Percentiles rank a stretch among this genome's conserved stretches.
phyloP scores from a whole-genome alignment of 2,888 invertebrate genomes.

The Polyploca ridens region DNA sequence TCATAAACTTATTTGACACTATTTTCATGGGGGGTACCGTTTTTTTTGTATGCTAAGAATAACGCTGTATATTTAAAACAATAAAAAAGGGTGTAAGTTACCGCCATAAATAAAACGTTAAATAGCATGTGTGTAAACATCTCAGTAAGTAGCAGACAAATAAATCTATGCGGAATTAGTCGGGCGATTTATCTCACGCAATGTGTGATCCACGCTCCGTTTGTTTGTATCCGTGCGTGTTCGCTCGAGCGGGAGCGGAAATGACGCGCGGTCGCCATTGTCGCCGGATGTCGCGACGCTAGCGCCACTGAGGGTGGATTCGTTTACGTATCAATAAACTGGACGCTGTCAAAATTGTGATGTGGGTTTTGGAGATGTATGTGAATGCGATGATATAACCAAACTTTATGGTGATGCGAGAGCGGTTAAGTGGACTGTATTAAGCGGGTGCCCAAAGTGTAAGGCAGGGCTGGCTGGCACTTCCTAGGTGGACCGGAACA shows the following conservation, averaged over 20 bases:
- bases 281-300: slow-evolving; percentile 68
- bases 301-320: slow-evolving; percentile 40
- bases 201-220: slow-evolving; percentile 72
- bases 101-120: neutral
- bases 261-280: slow-evolving; percentile 63
- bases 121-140: neutral
- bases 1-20: too few relatives aligned
- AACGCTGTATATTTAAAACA: too few relatives aligned
- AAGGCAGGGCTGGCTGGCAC: too few relatives aligned
- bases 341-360: slow-evolving; percentile 1
- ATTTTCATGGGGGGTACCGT: too few relatives aligned
- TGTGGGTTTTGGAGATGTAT: neutral
- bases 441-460: too few relatives aligned
- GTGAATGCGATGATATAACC: too few relatives aligned
- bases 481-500: too few relatives aligned
- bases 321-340: slow-evolving; percentile 25
- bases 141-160: slow-evolving; percentile 41
- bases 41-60: too few relatives aligned
- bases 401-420: too few relatives aligned
- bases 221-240: slow-evolving; percentile 51
- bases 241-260: slow-evolving; percentile 59
- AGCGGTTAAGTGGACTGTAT: too few relatives aligned
- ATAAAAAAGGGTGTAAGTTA: neutral
- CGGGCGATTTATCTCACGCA: slow-evolving; percentile 73
- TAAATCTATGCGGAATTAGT: slow-evolving; percentile 66